Base-by-base conservation (phyloP, 2,888 invertebrate genomes). In the Neuroscelio doddi region DNA sequence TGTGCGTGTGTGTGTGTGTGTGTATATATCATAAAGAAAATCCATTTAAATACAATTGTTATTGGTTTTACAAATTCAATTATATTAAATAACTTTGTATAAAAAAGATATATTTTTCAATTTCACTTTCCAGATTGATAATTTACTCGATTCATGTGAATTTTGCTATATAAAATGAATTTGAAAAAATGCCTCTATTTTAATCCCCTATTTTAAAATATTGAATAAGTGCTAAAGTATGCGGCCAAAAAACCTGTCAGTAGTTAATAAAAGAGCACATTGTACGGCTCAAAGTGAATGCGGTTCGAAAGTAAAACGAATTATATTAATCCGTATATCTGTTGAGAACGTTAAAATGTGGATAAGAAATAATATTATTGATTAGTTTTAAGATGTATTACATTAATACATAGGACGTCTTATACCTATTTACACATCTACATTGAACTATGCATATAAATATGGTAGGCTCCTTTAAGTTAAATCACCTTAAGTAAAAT, bases 351-450 rank as follows among this genome's bases (percentile, higher is more conserved):
- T 16, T 14, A 24, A 38, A 30, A 17, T 16, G 21, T 24, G 12
- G 8, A 41, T 41, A 41, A 41, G 7, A 26, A 26, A 21, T 41
- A 41, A 21, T 41, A 41, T 41, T 26, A 41, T 41, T 41, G 41
- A 41, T 41, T 41, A 41, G 24, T 41, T 41, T 24, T 41, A 41
- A 41, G 41, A 12, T 26, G 41, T 41, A 41, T 24, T 12, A 41
- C 41, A 41, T 41, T 38, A 34, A 34, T 34, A 17, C 38, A 38
- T 41, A 41, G 41, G 41, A 41, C 21, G 24, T 12, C 21, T 24
- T 12, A 12, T 1, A 26, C 5, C 41, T 26, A 41, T 41, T 41
- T 26, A 24, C 41, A 41, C 10, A 41, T 41, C 24, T 26, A 24
- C 41, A 41, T 24, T n/a, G 24, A 41, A n/a, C 17, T 12, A 24